These are phyloP conservation scores for Gymnodraco acuticeps DNA, from an alignment of 2,797 vertebrate genomes.

Conservation along the genomic window DNA sequence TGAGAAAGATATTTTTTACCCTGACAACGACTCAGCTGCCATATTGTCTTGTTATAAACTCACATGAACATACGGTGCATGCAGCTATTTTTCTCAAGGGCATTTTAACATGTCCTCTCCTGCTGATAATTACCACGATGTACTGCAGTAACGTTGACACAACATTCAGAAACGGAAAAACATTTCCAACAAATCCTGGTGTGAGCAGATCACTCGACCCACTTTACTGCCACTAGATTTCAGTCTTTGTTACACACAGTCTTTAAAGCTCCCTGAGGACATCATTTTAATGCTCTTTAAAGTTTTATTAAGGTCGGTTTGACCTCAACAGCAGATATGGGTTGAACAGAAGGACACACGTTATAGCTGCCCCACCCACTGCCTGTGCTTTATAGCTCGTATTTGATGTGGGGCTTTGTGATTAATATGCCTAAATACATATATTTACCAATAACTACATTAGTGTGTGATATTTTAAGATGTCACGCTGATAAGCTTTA, in stretches of 20 bases:
- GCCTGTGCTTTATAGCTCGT: background rate
- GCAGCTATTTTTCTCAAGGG: constrained; percentile 44
- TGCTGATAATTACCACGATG: constrained; percentile 35
- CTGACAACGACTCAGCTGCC: constrained; percentile 30
- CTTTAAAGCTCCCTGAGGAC: constrained; percentile 34
- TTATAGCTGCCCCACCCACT: background rate
- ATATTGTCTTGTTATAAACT: constrained; percentile 35
- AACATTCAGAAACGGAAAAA: constrained; percentile 2
- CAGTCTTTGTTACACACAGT: constrained; percentile 33
- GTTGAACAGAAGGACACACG: constrained; percentile 24
- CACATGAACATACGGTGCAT: constrained; percentile 25
- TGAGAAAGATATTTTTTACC: constrained; percentile 26
- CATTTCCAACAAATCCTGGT: constrained; percentile 42
- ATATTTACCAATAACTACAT: background rate
- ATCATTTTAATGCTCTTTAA: constrained; percentile 46
- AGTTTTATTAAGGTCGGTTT: constrained; percentile 51
- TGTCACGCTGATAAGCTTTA: background rate
- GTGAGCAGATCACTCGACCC: constrained; percentile 47
- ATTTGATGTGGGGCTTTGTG: constrained; percentile 7
- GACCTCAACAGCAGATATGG: constrained; percentile 19
- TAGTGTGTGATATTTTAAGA: background rate
- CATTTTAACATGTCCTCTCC: constrained; percentile 29
- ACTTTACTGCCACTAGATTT: constrained; percentile 38
- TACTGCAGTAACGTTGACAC: constrained; percentile 9
- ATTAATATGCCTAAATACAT: background rate